These are phyloP conservation scores for Oreotragus oreotragus DNA, from an alignment of 2,113 vertebrate genomes.

Conservation along the genomic window DNA sequence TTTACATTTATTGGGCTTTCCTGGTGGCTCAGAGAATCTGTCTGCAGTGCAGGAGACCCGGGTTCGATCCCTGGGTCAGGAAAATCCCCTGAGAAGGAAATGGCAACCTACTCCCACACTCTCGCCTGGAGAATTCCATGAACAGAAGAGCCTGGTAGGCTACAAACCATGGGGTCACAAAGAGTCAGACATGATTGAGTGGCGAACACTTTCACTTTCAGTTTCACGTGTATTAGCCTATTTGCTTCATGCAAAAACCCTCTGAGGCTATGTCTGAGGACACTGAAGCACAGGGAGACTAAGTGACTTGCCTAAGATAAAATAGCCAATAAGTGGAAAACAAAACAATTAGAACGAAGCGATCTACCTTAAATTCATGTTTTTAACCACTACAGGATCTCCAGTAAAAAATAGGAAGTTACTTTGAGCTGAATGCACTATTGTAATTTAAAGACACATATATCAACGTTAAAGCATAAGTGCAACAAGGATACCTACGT, in stretches of 20 bases:
- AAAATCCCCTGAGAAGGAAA: not conserved
- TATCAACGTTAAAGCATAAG: not conserved
- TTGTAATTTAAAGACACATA: not conserved
- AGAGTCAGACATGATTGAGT: not conserved
- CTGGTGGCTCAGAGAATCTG: not conserved
- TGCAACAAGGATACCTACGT: not conserved
- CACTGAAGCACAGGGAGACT: not conserved
- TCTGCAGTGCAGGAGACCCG: not conserved
- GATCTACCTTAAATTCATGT: not conserved
- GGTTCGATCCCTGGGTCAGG: rapidly evolving
- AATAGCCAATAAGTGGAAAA: not conserved
- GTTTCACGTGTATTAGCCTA: not conserved
- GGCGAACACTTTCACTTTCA: not conserved
- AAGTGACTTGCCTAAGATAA: not conserved
- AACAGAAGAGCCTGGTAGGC: not conserved
- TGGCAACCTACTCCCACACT: not conserved
- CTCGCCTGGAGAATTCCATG: not conserved
- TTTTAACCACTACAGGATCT: not conserved
- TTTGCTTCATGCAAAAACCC: not conserved
- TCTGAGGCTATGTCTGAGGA: not conserved
- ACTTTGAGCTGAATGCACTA: not conserved
- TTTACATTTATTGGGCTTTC: not conserved
- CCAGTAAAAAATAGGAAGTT: not conserved
- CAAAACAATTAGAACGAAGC: not conserved
- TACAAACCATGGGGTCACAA: not conserved